A percentile compares a stretch with the other conserved stretches of the same genome.
phyloP scores from a whole-genome alignment of 2,113 vertebrate genomes.

The Rafetus swinhoei region DNA sequence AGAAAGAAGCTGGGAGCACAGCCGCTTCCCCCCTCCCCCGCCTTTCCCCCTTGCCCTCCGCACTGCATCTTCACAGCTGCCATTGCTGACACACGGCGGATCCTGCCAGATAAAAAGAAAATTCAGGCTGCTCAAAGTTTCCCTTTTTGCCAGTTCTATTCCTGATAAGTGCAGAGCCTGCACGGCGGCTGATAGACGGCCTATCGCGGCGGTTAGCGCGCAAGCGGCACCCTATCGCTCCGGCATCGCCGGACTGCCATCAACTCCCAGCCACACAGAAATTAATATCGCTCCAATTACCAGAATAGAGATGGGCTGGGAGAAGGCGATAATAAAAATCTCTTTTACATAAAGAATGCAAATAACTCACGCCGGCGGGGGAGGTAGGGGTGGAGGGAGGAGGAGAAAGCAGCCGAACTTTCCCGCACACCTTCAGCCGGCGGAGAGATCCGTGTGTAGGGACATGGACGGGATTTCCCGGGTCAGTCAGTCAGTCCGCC shows the following conservation, averaged over 20 bases:
- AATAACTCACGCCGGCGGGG: conserved; percentile 32
- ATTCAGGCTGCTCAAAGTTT: conserved; percentile 92
- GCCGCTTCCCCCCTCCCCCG: rapidly evolving
- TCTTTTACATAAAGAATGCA: conserved; percentile 84
- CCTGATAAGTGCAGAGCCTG: conserved; percentile 93
- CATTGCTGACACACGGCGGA: conserved; percentile 71
- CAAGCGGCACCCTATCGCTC: conserved; percentile 83
- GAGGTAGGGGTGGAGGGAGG: neutral
- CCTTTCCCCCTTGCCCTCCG: neutral
- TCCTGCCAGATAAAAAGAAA: conserved; percentile 79
- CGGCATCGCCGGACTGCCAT: conserved; percentile 86
- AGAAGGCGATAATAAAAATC: conserved; percentile 86
- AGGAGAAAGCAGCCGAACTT: neutral
- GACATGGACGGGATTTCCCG: neutral
- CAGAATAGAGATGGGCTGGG: conserved; percentile 87
- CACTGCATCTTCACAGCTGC: conserved; percentile 60
- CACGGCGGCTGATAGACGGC: conserved; percentile 90
- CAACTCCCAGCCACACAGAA: conserved; percentile 85
- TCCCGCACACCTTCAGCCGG: neutral
- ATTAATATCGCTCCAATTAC: conserved; percentile 92
- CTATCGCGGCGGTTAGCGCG: conserved; percentile 87
- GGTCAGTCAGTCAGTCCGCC: too few relatives aligned
- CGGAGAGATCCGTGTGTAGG: neutral
- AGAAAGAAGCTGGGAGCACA: neutral
- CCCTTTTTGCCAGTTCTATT: conserved; percentile 90